Evolutionary conservation across 1,140 invertebrate species (phyloP).

Genomic region (Drosophila simulans): DNA sequence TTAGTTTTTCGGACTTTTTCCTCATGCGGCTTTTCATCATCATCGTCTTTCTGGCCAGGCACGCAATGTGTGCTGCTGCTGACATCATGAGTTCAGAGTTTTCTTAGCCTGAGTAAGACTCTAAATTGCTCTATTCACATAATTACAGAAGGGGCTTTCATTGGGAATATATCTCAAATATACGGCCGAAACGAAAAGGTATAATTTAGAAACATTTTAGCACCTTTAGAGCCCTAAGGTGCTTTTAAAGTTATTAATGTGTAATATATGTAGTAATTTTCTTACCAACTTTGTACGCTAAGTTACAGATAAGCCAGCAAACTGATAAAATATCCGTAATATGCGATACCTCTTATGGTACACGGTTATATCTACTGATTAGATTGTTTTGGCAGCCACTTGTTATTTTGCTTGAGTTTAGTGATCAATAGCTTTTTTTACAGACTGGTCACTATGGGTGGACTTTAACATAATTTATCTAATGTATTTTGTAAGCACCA

Average conservation of each 20-base stretch:
- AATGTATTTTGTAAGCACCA: neutral
- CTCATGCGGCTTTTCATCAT: constrained; percentile 45
- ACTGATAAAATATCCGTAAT: constrained; percentile 22
- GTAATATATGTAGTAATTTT: neutral
- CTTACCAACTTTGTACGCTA: neutral
- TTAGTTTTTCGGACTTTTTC: constrained; percentile 58
- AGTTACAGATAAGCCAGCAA: neutral
- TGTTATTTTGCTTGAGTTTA: neutral
- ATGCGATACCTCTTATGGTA: constrained; percentile 1
- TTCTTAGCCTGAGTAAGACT: constrained; percentile 10
- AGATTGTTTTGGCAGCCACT: constrained; percentile 24
- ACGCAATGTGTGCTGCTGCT: constrained; percentile 25
- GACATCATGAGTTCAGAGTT: constrained; percentile 53
- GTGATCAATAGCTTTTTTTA: constrained; percentile 11
- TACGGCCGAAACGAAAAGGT: neutral
- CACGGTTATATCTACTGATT: constrained; percentile 5
- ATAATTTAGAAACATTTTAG: neutral
- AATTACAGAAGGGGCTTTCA: neutral
- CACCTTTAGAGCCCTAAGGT: neutral
- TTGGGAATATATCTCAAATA: neutral
- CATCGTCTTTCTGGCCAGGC: constrained; percentile 16
- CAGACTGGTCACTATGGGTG: neutral
- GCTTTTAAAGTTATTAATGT: too few species aligned
- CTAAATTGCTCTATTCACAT: constrained; percentile 21
- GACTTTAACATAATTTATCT: neutral